Conservation (phyloP, 2,888 invertebrate species). For the Scaptomyza reducta region DNA sequence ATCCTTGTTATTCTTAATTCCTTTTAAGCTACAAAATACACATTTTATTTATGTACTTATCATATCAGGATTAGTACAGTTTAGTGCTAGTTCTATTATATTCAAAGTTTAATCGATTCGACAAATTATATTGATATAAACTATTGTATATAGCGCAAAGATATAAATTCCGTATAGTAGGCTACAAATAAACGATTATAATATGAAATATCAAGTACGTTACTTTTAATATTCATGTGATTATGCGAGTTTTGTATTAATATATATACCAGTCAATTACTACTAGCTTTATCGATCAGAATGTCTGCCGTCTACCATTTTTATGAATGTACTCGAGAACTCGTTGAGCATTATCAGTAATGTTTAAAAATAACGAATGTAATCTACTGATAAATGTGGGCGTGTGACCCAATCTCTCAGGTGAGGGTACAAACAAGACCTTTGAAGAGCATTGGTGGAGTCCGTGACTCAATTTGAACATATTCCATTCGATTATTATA, state of each 20-base stretch:
- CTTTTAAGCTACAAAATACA: constrained; percentile 19
- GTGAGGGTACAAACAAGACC: not conserved
- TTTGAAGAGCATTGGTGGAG: not conserved
- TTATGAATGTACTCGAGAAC: constrained; percentile 15
- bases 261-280: not conserved
- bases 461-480: not conserved
- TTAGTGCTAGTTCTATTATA: constrained; percentile 21
- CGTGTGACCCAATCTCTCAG: not conserved
- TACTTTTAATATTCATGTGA: not conserved
- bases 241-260: not conserved
- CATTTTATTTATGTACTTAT: constrained; percentile 47
- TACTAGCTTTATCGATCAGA: not conserved
- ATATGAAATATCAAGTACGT: constrained; percentile 8
- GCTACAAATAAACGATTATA: constrained; percentile 25
- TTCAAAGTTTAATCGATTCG: constrained; percentile 31
- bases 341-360: constrained; percentile 46
- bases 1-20: constrained; percentile 3
- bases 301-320: not conserved
- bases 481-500: too few relatives aligned
- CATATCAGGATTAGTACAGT: constrained; percentile 45
- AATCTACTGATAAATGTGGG: constrained; percentile 52
- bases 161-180: constrained; percentile 46
- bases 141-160: constrained; percentile 53
- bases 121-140: constrained; percentile 24
- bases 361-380: constrained; percentile 46